These are phyloP conservation scores for Nemotelus pantherinus DNA, from an alignment of 2,888 invertebrate genomes.

Conservation along the genomic window DNA sequence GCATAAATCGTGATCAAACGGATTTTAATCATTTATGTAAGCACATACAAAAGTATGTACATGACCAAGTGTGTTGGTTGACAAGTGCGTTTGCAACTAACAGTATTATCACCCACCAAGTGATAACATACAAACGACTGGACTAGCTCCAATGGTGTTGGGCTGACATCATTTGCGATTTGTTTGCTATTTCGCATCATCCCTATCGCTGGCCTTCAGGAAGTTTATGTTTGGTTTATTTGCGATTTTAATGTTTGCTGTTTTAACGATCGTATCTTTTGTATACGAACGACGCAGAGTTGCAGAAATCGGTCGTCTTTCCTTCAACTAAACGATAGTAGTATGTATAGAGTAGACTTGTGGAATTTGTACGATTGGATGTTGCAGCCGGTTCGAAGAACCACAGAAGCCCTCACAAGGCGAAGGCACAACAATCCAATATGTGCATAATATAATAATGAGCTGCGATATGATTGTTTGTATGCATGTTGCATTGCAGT, in stretches of 20 bases:
- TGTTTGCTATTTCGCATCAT: neutral
- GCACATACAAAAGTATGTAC: no score
- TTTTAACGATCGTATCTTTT: neutral
- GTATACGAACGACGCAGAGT: neutral
- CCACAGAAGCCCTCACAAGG: neutral
- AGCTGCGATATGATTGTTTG: no score
- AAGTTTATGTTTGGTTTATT: neutral
- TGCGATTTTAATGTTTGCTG: neutral
- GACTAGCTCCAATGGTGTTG: no score
- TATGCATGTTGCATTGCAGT: neutral
- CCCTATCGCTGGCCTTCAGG: neutral
- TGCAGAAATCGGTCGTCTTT: neutral
- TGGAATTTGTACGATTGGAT: neutral
- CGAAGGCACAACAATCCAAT: neutral
- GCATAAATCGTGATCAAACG: no score
- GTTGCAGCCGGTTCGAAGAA: neutral
- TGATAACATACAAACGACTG: neutral
- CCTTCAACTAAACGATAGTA: neutral
- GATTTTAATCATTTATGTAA: no score
- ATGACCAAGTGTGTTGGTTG: no score
- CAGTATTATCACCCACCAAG: neutral
- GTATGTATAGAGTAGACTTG: neutral
- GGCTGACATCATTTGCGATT: neutral
- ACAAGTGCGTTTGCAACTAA: neutral
- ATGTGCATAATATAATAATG: no score